Conservation (phyloP, 2,113 vertebrate species). For the Myotis davidii region DNA sequence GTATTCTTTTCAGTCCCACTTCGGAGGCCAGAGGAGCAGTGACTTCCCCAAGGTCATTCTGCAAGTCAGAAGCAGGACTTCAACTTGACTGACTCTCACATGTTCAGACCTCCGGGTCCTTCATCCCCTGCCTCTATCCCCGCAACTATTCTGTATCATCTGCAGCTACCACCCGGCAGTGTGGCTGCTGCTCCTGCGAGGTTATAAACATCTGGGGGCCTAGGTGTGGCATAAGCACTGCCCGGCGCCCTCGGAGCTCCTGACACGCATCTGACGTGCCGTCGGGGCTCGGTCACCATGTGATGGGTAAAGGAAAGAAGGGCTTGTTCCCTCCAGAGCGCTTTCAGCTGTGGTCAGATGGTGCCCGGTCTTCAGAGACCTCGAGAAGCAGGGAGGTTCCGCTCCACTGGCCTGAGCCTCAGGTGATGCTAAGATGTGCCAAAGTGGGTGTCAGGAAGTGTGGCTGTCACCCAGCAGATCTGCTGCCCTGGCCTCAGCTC, state of each 20-base stretch:
- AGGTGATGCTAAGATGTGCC: neutral
- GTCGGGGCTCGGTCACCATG: neutral
- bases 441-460: neutral
- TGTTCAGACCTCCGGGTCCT: neutral
- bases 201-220: neutral
- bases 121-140: neutral
- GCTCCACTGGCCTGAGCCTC: neutral
- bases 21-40: neutral
- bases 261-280: neutral
- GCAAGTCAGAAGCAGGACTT: neutral
- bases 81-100: neutral
- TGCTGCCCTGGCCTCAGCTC: neutral
- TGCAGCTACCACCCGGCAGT: fast-evolving
- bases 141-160: neutral
- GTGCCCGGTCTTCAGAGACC: neutral
- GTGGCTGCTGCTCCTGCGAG: neutral
- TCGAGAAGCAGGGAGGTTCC: neutral
- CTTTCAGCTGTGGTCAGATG: neutral
- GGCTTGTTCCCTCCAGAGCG: neutral
- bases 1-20: neutral
- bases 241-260: neutral
- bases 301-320: neutral
- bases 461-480: neutral
- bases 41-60: neutral
- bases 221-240: neutral